phyloP scores from a whole-genome alignment of 1,140 invertebrate species.

The Drosophila setifemur region DNA sequence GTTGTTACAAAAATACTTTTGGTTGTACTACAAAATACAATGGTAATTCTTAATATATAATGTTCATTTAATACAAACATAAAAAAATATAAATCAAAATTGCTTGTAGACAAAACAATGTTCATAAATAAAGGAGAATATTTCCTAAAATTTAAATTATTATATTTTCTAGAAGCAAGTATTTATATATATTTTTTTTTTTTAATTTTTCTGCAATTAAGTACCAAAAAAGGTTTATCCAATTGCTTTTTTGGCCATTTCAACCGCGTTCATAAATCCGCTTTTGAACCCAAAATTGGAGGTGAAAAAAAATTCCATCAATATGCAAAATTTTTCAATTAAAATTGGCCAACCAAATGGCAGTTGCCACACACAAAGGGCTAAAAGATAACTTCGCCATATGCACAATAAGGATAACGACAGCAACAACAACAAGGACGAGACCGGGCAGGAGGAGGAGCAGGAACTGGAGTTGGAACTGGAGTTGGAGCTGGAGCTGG shows the following conservation, averaged over 20 bases:
- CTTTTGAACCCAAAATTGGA: conserved; percentile 27
- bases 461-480: background rate
- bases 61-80: too few species aligned
- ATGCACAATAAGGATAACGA: conserved; percentile 59
- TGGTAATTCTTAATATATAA: too few species aligned
- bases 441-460: background rate
- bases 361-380: conserved; percentile 48
- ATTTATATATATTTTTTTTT: background rate
- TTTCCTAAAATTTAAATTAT: too few species aligned
- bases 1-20: background rate
- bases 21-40: too few species aligned
- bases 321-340: conserved; percentile 81
- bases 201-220: background rate
- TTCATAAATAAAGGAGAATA: too few species aligned
- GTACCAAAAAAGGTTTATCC: too few species aligned
- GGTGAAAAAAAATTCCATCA: conserved; percentile 71
- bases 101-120: too few species aligned
- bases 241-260: background rate
- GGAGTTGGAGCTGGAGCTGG: background rate
- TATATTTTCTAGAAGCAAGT: too few species aligned
- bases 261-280: conserved; percentile 46
- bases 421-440: conserved; percentile 6
- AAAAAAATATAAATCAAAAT: too few species aligned
- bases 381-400: conserved; percentile 66
- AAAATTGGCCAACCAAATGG: conserved; percentile 71